Conservation (phyloP, 2,113 vertebrate species). For the Mohoua ochrocephala region DNA sequence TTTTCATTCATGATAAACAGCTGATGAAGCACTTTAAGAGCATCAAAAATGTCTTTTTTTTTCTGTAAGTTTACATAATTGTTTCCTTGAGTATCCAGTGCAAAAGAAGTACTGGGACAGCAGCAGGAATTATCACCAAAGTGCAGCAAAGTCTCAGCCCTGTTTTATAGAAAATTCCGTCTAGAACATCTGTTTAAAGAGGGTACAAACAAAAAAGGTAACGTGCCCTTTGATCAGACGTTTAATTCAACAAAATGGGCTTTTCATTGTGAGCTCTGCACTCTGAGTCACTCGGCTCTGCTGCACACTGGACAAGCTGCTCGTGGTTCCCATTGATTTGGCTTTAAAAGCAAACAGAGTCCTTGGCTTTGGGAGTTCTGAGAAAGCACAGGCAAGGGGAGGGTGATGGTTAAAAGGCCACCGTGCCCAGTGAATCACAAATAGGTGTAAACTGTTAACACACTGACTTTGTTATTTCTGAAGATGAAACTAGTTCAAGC, state of each 20-base stretch:
- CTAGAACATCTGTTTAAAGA: neutral
- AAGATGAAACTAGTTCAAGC: neutral
- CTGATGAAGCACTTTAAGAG: neutral
- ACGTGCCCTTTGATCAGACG: neutral
- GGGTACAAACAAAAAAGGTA: neutral
- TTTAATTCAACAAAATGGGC: neutral
- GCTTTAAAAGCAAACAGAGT: neutral
- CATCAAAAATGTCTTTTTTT: neutral
- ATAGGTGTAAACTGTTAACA: neutral
- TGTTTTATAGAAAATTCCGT: neutral
- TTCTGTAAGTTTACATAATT: neutral
- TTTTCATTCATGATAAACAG: neutral
- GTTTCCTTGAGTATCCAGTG: neutral
- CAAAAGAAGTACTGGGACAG: neutral
- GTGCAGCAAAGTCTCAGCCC: neutral
- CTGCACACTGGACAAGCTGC: neutral
- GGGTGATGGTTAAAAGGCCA: neutral
- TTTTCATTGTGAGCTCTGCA: neutral
- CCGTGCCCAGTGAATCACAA: neutral
- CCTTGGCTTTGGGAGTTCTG: neutral
- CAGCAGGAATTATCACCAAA: neutral
- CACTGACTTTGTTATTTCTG: neutral
- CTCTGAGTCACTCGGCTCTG: neutral
- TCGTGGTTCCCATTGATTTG: neutral
- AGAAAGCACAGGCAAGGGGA: neutral